phyloP scores from a whole-genome alignment of 2,797 vertebrate genomes.

The Rhinella marina region DNA sequence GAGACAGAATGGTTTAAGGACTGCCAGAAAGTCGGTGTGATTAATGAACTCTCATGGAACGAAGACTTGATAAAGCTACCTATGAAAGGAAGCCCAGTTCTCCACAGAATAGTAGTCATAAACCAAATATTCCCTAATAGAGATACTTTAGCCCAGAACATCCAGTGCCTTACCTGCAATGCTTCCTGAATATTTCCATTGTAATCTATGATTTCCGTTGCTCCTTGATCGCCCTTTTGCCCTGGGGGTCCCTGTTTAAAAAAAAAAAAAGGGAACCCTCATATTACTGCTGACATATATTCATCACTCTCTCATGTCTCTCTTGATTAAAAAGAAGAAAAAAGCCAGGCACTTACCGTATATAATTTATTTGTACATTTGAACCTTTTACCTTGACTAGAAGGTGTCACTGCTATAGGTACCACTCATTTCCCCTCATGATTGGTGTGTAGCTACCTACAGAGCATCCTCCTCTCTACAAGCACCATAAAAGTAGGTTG shows the following conservation, averaged over 20 bases:
- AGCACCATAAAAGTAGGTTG: not conserved
- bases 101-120: conserved; percentile 14
- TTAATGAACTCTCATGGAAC: conserved; percentile 47
- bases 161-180: conserved; percentile 83
- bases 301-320: not conserved
- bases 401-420: not conserved
- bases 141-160: not conserved
- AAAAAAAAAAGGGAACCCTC: conserved; percentile 60
- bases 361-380: not conserved
- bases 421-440: not conserved
- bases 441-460: not conserved
- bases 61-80: conserved; percentile 41
- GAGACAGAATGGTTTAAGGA: conserved; percentile 60
- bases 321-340: not conserved
- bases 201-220: conserved; percentile 98
- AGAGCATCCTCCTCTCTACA: not conserved
- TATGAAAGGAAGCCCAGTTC: conserved; percentile 17
- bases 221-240: conserved; percentile 94
- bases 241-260: conserved; percentile 87
- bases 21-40: conserved; percentile 56
- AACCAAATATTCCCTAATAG: conserved; percentile 31
- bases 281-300: not conserved
- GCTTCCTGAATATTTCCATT: conserved; percentile 98
- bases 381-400: not conserved
- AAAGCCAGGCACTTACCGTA: not conserved